Base-by-base conservation (phyloP, 2,888 invertebrate genomes). In the Lithophane leautieri region DNA sequence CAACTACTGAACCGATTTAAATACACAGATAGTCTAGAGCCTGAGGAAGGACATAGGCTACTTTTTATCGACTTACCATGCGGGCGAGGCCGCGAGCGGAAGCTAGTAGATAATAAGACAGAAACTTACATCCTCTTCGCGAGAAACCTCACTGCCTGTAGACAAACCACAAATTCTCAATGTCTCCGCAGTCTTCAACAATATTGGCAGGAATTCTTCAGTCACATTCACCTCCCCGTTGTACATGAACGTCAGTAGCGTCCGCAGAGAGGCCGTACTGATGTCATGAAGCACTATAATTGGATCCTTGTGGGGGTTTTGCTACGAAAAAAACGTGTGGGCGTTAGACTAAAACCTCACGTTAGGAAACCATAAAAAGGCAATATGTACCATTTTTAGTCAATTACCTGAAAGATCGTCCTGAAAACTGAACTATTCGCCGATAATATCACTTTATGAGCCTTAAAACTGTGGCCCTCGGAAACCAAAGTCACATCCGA, bases 211-310 rank as follows among this genome's bases (percentile, higher is more conserved):
- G 90, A 97, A 97, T 88, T 97, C 97, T 89, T 98, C 97, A 66
- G 97, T 97, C 66, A 98, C 97, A 93, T 97, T 97, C 34, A 98
- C 98, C 93, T 98, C 98, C 11, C 98, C 98, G 90, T 97, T 97
- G 91, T 98, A 98, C 97, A 98, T 98, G 92, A 98, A 98, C 90
- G 97, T 97, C 84, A 98, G 94, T 68, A 98, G 91, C 47, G 97
- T 97, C 88, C 97, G 97, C 89, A 98, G 93, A 88, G 97, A 97
- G 83, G 96, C 96, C 85, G 97, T 97, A 91, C 97, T 97, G 88
- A 98, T 97, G 95, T 98, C 98, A 93, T 98, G 97, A 78, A 98
- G 96, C 89, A 98, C 97, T 95, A 98, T 97, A 93, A 98, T 97
- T 86, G 98, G 98, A 96, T 97, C 97, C 90, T 97, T 97, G 95